Conservation (phyloP, 2,888 invertebrate genomes). For the Brachypalpus laphriformis region DNA sequence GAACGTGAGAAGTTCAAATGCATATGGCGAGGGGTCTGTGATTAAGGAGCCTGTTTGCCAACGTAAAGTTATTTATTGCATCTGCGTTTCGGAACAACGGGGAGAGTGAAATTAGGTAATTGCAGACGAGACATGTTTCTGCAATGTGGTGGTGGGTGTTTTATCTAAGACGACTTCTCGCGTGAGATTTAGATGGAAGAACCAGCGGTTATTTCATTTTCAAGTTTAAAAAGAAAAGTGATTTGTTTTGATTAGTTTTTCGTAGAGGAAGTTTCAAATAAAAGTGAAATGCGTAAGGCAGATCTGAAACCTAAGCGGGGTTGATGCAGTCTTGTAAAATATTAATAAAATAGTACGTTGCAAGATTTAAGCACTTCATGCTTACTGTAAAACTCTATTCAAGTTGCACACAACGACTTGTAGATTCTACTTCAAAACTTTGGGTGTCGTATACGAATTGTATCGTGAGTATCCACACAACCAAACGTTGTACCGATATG, state of each 20-base stretch:
- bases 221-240: constrained; percentile 26
- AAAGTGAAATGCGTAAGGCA: not conserved
- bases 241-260: not conserved
- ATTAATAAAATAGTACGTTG: too few relatives aligned
- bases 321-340: not conserved
- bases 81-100: not conserved
- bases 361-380: too few relatives aligned
- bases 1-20: constrained; percentile 58
- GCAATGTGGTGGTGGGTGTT: constrained; percentile 40
- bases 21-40: constrained; percentile 32
- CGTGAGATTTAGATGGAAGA: not conserved
- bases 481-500: too few relatives aligned
- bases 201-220: constrained; percentile 15
- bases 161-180: constrained; percentile 42
- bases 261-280: not conserved
- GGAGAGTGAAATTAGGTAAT: constrained; percentile 56
- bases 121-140: not conserved
- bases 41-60: constrained; percentile 66
- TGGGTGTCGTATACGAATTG: too few relatives aligned
- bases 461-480: too few relatives aligned
- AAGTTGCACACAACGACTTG: too few relatives aligned
- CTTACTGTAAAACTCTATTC: too few relatives aligned
- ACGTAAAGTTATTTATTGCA: constrained; percentile 64
- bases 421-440: too few relatives aligned
- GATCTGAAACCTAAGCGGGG: not conserved